Percentiles rank a stretch among this genome's conserved stretches.
Conservation (phyloP, 1,140 invertebrate genomes). For the Drosophila insularis region DNA sequence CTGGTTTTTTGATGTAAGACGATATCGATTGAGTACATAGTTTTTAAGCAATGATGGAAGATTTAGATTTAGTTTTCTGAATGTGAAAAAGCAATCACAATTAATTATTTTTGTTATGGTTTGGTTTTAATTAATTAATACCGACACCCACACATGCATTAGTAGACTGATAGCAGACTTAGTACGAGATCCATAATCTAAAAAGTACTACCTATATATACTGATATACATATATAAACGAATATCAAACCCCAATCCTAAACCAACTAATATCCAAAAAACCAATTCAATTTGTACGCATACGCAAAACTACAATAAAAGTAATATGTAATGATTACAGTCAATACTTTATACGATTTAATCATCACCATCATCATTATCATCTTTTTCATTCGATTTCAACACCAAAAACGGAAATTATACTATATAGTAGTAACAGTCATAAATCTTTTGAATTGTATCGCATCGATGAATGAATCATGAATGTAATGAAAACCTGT, state of each 20-base stretch:
- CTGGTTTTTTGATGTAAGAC: no score
- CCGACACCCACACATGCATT: constrained; percentile 50
- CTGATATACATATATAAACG: constrained; percentile 29
- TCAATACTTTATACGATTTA: neutral
- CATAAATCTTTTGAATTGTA: constrained; percentile 58
- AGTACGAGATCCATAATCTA: constrained; percentile 44
- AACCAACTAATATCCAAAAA: constrained; percentile 27
- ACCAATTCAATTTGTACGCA: constrained; percentile 68
- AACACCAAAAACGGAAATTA: constrained; percentile 58
- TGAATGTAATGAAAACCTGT: constrained; percentile 28
- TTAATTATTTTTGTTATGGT: neutral
- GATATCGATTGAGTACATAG: constrained; percentile 34
- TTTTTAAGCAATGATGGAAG: constrained; percentile 59
- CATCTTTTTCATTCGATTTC: constrained; percentile 37
- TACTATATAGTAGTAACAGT: constrained; percentile 61
- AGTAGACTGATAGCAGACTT: constrained; percentile 75
- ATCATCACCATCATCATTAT: neutral
- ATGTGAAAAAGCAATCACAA: constrained; percentile 7
- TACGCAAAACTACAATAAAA: constrained; percentile 59
- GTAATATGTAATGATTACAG: constrained; percentile 23
- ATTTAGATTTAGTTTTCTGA: constrained; percentile 42
- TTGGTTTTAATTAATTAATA: neutral
- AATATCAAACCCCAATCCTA: constrained; percentile 26
- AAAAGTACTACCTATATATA: constrained; percentile 18
- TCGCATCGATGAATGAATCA: constrained; percentile 49